phyloP scores from a whole-genome alignment of 2,888 invertebrate genomes.

The Leptinotarsa haldemani region DNA sequence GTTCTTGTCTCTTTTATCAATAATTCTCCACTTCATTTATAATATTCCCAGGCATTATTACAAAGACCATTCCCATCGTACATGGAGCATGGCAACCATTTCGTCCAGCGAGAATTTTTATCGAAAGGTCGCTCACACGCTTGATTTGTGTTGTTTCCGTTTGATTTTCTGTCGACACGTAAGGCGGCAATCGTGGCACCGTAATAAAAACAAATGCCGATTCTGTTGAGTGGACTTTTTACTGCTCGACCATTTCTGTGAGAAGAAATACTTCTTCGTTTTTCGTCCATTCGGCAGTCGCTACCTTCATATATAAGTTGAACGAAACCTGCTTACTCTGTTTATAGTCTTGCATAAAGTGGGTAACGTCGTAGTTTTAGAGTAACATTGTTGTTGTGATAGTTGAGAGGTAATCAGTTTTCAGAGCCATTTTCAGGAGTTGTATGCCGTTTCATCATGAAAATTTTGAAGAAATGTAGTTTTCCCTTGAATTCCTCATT shows the following conservation, averaged over 20 bases:
- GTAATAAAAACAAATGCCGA: slow-evolving; percentile 42
- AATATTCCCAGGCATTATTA: too few relatives aligned
- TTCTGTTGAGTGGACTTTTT: slow-evolving; percentile 39
- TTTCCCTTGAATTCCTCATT: too few relatives aligned
- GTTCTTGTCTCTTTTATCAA: too few relatives aligned
- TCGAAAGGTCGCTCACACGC: slow-evolving; percentile 22
- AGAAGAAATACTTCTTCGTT: slow-evolving; percentile 24
- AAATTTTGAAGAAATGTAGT: too few relatives aligned
- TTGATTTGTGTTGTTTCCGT: slow-evolving; percentile 36
- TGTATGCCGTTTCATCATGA: too few relatives aligned
- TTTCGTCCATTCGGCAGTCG: slow-evolving; percentile 12
- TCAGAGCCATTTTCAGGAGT: neutral
- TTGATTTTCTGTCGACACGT: slow-evolving; percentile 36
- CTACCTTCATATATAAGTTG: slow-evolving; percentile 18
- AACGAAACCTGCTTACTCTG: slow-evolving; percentile 13
- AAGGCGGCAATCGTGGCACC: slow-evolving; percentile 35
- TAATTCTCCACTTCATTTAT: too few relatives aligned
- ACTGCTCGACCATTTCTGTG: slow-evolving; percentile 18
- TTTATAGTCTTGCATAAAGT: slow-evolving; percentile 12
- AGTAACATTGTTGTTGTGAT: slow-evolving; percentile 6
- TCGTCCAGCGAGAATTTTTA: slow-evolving; percentile 16
- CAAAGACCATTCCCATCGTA: neutral
- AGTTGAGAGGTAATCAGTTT: neutral
- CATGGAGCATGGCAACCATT: neutral
- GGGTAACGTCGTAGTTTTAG: neutral